Evolutionary conservation across 2,797 vertebrate genomes (phyloP).

Genomic region (Anguilla anguilla): DNA sequence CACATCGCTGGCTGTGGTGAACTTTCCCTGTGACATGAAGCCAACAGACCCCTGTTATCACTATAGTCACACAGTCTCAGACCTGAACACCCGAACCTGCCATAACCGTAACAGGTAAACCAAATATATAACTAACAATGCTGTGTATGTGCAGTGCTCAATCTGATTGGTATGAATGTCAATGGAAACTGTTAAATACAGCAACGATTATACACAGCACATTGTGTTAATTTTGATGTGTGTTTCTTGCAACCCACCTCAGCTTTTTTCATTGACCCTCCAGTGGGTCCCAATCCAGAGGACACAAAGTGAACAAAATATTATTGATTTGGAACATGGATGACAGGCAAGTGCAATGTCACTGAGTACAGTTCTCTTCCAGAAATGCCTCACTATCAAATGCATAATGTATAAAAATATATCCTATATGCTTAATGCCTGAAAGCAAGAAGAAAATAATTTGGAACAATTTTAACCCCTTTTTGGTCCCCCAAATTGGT

Average conservation of each 20-base stretch:
- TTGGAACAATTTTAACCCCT: neutral
- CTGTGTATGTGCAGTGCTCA: neutral
- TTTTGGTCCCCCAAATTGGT: neutral
- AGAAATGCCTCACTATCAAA: no score
- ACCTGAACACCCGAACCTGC: neutral
- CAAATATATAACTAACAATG: neutral
- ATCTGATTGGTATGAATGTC: no score
- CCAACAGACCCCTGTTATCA: neutral
- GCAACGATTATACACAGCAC: neutral
- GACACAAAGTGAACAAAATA: no score
- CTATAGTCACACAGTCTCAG: neutral
- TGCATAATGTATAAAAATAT: no score
- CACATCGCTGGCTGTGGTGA: conserved; percentile 94
- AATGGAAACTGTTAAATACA: no score
- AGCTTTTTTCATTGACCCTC: no score
- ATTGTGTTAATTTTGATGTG: neutral
- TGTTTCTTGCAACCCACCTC: no score
- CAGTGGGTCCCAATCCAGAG: no score
- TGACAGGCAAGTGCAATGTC: no score
- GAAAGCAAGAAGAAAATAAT: neutral
- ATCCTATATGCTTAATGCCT: no score
- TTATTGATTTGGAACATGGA: no score
- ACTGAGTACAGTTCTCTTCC: no score
- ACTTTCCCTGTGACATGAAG: conserved; percentile 83
- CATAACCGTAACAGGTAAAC: neutral